These are phyloP conservation scores for Sebastes minor DNA, from an alignment of 2,797 vertebrate genomes.

Conservation along the genomic window DNA sequence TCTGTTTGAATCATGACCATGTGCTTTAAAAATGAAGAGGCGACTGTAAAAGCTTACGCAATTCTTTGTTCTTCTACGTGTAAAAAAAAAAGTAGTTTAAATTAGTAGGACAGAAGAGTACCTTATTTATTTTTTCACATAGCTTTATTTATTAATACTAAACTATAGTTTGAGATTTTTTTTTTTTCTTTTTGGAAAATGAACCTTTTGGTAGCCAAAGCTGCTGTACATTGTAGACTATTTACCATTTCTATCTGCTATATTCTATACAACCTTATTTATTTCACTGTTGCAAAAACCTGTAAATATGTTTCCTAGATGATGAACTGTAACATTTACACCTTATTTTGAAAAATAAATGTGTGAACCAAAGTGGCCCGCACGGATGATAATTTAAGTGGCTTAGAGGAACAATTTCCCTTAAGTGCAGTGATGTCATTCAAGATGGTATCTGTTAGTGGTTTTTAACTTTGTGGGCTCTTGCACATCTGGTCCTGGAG, in stretches of 20 bases:
- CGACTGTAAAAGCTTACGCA: conserved; percentile 71
- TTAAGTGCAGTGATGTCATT: conserved; percentile 28
- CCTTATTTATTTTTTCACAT: conserved; percentile 90
- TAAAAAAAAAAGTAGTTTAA: conserved; percentile 78
- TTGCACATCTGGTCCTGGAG: conserved; percentile 35
- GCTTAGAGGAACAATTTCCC: neutral
- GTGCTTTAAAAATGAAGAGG: conserved; percentile 78
- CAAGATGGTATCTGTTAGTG: conserved; percentile 23
- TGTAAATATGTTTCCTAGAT: conserved; percentile 83
- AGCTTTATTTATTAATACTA: conserved; percentile 89
- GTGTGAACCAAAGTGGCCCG: conserved; percentile 69
- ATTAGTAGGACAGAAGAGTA: conserved; percentile 82
- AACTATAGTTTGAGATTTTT: conserved; percentile 76
- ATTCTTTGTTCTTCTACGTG: conserved; percentile 76
- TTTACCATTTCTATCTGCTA: conserved; percentile 81
- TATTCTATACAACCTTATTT: conserved; percentile 83
- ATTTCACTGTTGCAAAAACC: conserved; percentile 79
- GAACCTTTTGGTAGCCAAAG: conserved; percentile 80
- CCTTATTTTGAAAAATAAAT: conserved; percentile 83
- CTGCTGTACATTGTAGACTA: conserved; percentile 83
- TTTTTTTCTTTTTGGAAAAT: conserved; percentile 53
- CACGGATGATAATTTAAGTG: neutral
- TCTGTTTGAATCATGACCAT: conserved; percentile 67
- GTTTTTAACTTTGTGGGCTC: neutral
- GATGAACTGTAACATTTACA: conserved; percentile 82